Percentiles rank a stretch among this genome's conserved stretches.
These are phyloP conservation scores for Heliconius himera DNA, from an alignment of 1,140 invertebrate species.

Conservation along the genomic window DNA sequence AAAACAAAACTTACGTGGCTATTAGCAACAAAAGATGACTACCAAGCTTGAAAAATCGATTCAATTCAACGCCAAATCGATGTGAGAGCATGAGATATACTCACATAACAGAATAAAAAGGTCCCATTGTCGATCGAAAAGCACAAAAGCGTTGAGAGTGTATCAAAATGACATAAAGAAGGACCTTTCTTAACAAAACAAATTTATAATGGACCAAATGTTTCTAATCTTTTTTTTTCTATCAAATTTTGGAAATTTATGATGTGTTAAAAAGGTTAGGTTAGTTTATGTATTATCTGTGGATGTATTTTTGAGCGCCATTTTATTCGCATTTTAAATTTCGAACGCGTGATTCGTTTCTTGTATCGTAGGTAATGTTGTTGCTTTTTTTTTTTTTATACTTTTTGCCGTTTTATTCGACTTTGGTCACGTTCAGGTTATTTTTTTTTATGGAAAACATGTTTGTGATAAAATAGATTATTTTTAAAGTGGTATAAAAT, in stretches of 20 bases:
- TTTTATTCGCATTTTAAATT: constrained; percentile 60
- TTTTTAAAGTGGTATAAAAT: no score
- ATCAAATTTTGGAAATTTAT: constrained; percentile 68
- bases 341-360: not conserved
- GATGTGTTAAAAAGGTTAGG: constrained; percentile 78
- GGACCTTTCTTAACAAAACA: constrained; percentile 71
- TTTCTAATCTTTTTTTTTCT: constrained; percentile 58
- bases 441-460: not conserved
- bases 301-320: constrained; percentile 40
- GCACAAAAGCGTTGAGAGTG: constrained; percentile 70
- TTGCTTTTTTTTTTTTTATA: constrained; percentile 47
- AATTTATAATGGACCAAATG: constrained; percentile 70
- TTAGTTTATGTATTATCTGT: constrained; percentile 6
- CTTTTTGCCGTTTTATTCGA: constrained; percentile 46
- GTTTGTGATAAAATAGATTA: no score
- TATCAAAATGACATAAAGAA: constrained; percentile 81
- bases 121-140: constrained; percentile 62
- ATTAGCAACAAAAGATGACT: constrained; percentile 73
- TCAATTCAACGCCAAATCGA: constrained; percentile 71
- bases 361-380: not conserved
- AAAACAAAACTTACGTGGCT: constrained; percentile 35
- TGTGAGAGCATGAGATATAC: constrained; percentile 54
- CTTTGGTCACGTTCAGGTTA: constrained; percentile 35
- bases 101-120: constrained; percentile 65
- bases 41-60: constrained; percentile 79